These are phyloP conservation scores for Acrocephalus scirpaceus DNA, from an alignment of 2,797 vertebrate species.

Conservation along the genomic window DNA sequence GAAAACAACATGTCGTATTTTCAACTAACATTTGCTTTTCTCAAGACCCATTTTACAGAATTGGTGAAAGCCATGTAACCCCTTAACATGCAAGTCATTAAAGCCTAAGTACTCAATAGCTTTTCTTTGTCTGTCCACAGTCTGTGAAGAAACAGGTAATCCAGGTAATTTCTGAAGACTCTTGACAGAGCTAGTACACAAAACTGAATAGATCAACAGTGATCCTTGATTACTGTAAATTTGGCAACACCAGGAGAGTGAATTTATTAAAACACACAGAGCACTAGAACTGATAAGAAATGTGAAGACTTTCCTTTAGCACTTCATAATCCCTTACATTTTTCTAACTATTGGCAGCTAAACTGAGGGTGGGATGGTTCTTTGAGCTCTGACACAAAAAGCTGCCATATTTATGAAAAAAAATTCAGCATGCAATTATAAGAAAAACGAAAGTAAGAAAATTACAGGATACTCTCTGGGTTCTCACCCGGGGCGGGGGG, in stretches of 20 bases:
- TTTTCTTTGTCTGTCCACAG: not conserved
- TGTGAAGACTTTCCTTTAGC: not conserved
- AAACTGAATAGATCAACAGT: not conserved
- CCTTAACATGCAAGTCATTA: not conserved
- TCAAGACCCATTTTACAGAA: not conserved
- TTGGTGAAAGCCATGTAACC: not conserved
- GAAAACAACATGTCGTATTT: rapidly evolving
- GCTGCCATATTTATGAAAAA: not conserved
- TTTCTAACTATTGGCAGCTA: not conserved
- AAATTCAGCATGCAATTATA: not conserved
- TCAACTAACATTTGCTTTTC: not conserved
- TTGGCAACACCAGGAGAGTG: not conserved
- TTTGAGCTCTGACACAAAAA: not conserved
- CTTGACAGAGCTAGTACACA: not conserved
- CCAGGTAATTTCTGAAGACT: not conserved
- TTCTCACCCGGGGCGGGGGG: not conserved
- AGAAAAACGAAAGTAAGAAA: not conserved
- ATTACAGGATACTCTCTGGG: rapidly evolving
- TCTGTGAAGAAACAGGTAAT: not conserved
- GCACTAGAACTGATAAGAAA: not conserved
- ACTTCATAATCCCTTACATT: not conserved
- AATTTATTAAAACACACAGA: not conserved
- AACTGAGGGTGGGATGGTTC: not conserved
- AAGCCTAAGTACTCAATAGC: not conserved
- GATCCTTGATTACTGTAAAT: not conserved